These are phyloP conservation scores for Heptranchias perlo DNA, from an alignment of 2,113 vertebrate species.

Conservation along the genomic window DNA sequence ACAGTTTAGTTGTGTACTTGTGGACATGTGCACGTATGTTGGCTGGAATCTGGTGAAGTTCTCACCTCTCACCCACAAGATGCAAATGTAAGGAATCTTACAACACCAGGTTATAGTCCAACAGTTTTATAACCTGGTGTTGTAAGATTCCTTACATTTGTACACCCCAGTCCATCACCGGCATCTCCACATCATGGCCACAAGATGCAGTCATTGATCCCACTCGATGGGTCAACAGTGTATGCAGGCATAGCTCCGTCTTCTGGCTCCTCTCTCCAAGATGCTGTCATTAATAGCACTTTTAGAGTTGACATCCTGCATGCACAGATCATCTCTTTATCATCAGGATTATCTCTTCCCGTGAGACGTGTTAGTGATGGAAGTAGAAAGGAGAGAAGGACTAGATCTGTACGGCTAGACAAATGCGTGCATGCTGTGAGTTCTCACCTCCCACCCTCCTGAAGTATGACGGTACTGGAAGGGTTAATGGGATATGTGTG, in stretches of 20 bases:
- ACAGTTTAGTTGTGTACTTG: background rate
- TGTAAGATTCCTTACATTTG: too few species aligned
- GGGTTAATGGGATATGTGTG: background rate
- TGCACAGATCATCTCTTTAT: background rate
- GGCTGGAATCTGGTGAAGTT: background rate
- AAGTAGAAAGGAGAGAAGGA: background rate
- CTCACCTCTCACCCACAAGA: background rate
- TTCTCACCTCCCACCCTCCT: background rate
- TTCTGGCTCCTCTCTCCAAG: background rate
- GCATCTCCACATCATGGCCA: too few species aligned
- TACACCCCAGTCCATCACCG: too few species aligned
- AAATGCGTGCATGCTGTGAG: background rate
- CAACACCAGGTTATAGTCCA: too few species aligned
- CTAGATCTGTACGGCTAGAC: background rate
- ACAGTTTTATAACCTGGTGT: too few species aligned
- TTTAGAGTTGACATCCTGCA: background rate
- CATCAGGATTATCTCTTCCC: background rate
- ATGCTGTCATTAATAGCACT: background rate
- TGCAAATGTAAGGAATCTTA: too few species aligned
- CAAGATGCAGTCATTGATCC: background rate
- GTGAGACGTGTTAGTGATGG: background rate
- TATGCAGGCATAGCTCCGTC: background rate
- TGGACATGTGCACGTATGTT: background rate
- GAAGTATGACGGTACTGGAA: too few species aligned
- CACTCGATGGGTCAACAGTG: too few species aligned